phyloP scores from a whole-genome alignment of 2,113 vertebrate genomes.

The Pardalotus punctatus region DNA sequence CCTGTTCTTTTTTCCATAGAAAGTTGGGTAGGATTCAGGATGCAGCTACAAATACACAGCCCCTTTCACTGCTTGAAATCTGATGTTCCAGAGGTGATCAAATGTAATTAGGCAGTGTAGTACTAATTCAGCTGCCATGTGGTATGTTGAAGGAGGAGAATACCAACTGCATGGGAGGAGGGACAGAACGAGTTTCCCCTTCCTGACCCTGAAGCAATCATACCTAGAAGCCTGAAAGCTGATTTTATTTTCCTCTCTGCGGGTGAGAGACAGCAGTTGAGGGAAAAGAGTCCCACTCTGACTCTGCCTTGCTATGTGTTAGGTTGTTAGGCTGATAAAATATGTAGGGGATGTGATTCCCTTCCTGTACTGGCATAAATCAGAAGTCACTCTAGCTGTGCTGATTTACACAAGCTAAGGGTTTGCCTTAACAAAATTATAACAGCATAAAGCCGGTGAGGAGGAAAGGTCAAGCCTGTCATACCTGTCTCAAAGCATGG shows the following conservation, averaged over 20 bases:
- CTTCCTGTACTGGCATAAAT: slow-evolving; percentile 19
- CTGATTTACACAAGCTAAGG: slow-evolving; percentile 42
- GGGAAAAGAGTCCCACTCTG: not conserved
- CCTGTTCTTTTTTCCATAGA: not conserved
- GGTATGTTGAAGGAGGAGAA: not conserved
- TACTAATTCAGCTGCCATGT: not conserved
- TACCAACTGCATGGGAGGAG: not conserved
- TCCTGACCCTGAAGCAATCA: slow-evolving; percentile 4
- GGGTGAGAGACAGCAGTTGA: not conserved
- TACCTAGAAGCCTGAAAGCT: not conserved
- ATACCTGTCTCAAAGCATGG: not conserved
- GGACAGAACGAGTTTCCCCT: not conserved
- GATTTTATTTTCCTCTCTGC: slow-evolving; percentile 29
- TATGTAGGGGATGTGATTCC: slow-evolving; percentile 27
- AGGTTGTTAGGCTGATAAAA: slow-evolving; percentile 41
- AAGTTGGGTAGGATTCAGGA: not conserved
- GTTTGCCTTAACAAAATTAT: slow-evolving; percentile 29
- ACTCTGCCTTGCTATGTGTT: not conserved
- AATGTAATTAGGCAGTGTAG: not conserved
- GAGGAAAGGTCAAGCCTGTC: slow-evolving; percentile 10
- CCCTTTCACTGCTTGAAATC: not conserved
- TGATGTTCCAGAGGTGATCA: not conserved
- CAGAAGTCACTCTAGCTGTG: not conserved
- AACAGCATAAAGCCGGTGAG: not conserved
- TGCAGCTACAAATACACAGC: not conserved